Evolutionary conservation across 2,797 vertebrate species (phyloP).

Genomic region (Lophius americanus): DNA sequence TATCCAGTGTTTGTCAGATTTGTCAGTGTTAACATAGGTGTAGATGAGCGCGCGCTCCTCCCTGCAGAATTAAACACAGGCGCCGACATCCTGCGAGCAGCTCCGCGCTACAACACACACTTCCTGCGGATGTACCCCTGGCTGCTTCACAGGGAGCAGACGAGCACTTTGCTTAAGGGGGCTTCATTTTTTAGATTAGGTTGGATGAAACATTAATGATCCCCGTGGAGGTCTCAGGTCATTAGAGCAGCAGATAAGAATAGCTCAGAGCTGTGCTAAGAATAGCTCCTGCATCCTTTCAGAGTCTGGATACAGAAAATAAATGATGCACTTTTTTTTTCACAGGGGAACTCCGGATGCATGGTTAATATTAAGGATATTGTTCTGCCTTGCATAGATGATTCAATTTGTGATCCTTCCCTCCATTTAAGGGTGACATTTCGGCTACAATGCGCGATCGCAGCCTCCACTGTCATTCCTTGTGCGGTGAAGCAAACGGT

Average conservation of each 20-base stretch:
- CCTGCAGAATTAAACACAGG: conserved; percentile 16
- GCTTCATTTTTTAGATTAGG: conserved; percentile 71
- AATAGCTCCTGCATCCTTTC: not conserved
- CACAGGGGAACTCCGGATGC: not conserved
- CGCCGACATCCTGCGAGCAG: not conserved
- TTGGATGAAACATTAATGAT: conserved; percentile 77
- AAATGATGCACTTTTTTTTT: conserved; percentile 5
- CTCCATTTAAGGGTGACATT: conserved; percentile 33
- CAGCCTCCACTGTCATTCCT: conserved; percentile 45
- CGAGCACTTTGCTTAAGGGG: conserved; percentile 66
- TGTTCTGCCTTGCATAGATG: conserved; percentile 1
- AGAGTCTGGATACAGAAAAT: conserved; percentile 13
- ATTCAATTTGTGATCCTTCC: conserved; percentile 14
- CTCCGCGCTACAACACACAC: conserved; percentile 5
- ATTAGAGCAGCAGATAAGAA: conserved; percentile 66
- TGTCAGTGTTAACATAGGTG: conserved; percentile 28
- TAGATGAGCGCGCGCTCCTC: conserved; percentile 31
- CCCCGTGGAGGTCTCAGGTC: conserved; percentile 64
- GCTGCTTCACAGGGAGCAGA: conserved; percentile 62
- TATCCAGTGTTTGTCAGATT: conserved; percentile 6
- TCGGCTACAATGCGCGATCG: conserved; percentile 32
- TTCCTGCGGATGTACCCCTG: conserved; percentile 56
- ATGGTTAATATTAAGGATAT: not conserved
- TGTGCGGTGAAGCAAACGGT: conserved; percentile 49
- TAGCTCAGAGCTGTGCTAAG: conserved; percentile 40